Evolutionary conservation across 2,797 vertebrate species (phyloP).

Genomic region (Hirundo rustica): DNA sequence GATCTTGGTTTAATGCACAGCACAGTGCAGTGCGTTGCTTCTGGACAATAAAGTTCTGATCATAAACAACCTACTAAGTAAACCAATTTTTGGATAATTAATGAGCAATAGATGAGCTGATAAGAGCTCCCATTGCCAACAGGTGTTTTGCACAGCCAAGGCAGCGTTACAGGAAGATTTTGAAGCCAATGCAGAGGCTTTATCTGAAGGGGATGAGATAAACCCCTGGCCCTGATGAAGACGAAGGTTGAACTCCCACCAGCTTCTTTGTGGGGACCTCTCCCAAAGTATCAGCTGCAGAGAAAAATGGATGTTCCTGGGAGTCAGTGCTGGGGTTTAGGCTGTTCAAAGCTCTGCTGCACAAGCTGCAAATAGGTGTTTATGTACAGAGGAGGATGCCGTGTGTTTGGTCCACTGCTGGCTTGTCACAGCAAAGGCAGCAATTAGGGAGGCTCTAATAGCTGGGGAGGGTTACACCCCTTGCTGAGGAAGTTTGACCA

Average conservation of each 20-base stretch:
- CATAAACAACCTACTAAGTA: neutral
- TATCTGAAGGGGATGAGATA: neutral
- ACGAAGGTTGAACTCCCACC: neutral
- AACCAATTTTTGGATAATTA: neutral
- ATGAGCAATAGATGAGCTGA: neutral
- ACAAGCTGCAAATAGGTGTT: neutral
- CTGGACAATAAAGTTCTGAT: neutral
- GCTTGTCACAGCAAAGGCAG: constrained; percentile 20
- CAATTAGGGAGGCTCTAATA: constrained; percentile 44
- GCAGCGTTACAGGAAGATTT: neutral
- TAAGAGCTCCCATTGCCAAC: neutral
- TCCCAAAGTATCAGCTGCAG: neutral
- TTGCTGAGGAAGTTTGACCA: constrained; percentile 28
- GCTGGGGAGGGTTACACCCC: constrained; percentile 12
- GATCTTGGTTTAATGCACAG: neutral
- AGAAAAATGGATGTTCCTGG: neutral
- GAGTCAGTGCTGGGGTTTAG: neutral
- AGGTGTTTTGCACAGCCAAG: neutral
- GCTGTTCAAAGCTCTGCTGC: neutral
- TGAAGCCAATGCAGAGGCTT: neutral
- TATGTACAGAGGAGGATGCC: neutral
- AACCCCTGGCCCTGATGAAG: neutral
- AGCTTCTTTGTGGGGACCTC: neutral
- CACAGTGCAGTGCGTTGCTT: neutral
- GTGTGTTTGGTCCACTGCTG: neutral